Percentiles rank a stretch among this genome's conserved stretches.
phyloP scores from a whole-genome alignment of 2,888 invertebrate species.

The Athalia circularis region DNA sequence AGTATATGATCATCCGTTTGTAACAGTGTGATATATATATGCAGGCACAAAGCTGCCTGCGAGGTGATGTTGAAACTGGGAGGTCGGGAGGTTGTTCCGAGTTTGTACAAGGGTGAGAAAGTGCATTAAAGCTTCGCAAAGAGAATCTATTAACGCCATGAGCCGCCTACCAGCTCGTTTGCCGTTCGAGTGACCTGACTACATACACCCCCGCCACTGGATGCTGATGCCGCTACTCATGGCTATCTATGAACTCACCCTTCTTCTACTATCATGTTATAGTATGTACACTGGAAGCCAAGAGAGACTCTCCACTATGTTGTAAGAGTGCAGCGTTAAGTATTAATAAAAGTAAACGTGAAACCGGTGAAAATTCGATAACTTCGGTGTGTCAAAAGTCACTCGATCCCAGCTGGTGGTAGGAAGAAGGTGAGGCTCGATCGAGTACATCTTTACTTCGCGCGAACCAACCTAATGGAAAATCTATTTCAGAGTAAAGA shows the following conservation, averaged over 20 bases:
- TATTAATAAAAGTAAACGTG: conserved; percentile 13
- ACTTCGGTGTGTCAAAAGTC: neutral
- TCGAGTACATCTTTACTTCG: neutral
- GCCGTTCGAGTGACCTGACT: conserved; percentile 31
- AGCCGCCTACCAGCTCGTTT: conserved; percentile 24
- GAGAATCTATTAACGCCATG: conserved; percentile 42
- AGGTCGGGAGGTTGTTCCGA: neutral
- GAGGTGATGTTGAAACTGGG: neutral
- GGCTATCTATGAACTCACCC: too few species aligned
- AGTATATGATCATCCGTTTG: neutral
- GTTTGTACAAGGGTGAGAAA: conserved; percentile 38
- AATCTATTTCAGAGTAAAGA: neutral
- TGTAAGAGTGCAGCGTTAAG: conserved; percentile 17
- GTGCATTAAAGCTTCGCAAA: conserved; percentile 42
- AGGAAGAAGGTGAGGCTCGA: too few species aligned
- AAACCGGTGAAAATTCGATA: conserved; percentile 21
- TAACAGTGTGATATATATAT: too few species aligned
- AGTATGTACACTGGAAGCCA: neutral
- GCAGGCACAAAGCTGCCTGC: neutral
- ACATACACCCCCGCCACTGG: conserved; percentile 1
- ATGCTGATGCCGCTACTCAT: neutral
- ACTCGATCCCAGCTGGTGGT: neutral
- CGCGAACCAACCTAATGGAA: neutral
- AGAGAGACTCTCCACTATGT: neutral
- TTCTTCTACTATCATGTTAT: too few species aligned